Conservation (phyloP, 2,888 invertebrate genomes). For the Thymelicus lineola region DNA sequence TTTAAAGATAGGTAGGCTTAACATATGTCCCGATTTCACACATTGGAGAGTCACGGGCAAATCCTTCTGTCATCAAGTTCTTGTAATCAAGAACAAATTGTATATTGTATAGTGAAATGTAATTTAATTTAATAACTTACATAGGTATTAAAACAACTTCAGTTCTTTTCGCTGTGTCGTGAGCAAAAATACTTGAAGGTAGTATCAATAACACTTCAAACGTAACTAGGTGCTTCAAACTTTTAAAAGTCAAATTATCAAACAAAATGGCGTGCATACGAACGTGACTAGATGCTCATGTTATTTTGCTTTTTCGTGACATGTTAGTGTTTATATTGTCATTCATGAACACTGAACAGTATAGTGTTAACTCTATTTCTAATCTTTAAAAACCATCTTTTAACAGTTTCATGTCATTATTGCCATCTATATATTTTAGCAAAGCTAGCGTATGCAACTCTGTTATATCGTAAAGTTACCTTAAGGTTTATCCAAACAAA, state of each 20-base stretch:
- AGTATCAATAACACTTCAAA: conserved; percentile 22
- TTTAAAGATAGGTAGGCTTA: too few species aligned
- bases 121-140: too few species aligned
- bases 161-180: conserved; percentile 9
- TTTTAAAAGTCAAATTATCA: conserved; percentile 20
- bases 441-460: too few species aligned
- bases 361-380: conserved; percentile 20
- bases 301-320: conserved; percentile 18
- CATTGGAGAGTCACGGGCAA: too few species aligned
- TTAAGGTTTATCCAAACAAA: too few species aligned
- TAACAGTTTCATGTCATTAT: neutral
- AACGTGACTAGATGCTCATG: conserved; percentile 16
- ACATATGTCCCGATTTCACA: too few species aligned
- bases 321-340: conserved; percentile 10
- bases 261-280: conserved; percentile 21
- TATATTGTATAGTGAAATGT: too few species aligned
- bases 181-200: neutral
- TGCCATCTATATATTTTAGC: too few species aligned
- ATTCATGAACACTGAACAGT: neutral
- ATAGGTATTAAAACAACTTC: too few species aligned
- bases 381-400: conserved; percentile 9
- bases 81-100: too few species aligned
- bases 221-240: conserved; percentile 20
- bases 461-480: too few species aligned
- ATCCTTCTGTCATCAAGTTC: too few species aligned